These are phyloP conservation scores for Phrynocephalus vlangalii DNA, from an alignment of 2,797 vertebrate genomes.

Conservation along the genomic window DNA sequence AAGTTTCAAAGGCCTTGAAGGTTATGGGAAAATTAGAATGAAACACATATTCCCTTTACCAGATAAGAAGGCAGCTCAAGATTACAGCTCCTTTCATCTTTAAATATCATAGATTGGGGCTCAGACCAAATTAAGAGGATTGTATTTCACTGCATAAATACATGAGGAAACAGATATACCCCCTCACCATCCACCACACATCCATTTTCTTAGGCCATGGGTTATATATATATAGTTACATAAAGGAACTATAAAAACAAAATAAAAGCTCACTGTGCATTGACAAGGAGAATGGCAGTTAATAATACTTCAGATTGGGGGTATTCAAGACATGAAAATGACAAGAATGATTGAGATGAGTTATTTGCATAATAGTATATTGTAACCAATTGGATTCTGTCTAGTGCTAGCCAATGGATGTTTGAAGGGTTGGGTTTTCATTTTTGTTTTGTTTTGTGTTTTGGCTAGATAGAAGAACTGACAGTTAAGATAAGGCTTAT, in stretches of 20 bases:
- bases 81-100: constrained; percentile 24
- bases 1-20: neutral
- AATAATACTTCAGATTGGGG: neutral
- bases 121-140: constrained; percentile 33
- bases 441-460: too few species aligned
- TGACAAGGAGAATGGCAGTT: constrained; percentile 36
- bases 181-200: neutral
- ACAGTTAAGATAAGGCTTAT: too few species aligned
- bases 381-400: too few species aligned
- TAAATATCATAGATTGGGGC: constrained; percentile 15
- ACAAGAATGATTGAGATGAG: too few species aligned
- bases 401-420: too few species aligned
- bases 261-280: constrained; percentile 35
- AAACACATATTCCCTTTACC: neutral
- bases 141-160: constrained; percentile 42
- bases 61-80: neutral
- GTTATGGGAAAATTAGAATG: neutral
- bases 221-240: constrained; percentile 28
- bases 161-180: constrained; percentile 57
- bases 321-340: too few species aligned
- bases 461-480: too few species aligned
- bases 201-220: constrained; percentile 51
- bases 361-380: too few species aligned
- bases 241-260: constrained; percentile 36
- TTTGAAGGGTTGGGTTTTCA: too few species aligned